A percentile compares a stretch with the other conserved stretches of the same genome.
These are phyloP conservation scores for Diadema setosum DNA, from an alignment of 35 echinoderm and acorn worm genomes.

Conservation along the genomic window DNA sequence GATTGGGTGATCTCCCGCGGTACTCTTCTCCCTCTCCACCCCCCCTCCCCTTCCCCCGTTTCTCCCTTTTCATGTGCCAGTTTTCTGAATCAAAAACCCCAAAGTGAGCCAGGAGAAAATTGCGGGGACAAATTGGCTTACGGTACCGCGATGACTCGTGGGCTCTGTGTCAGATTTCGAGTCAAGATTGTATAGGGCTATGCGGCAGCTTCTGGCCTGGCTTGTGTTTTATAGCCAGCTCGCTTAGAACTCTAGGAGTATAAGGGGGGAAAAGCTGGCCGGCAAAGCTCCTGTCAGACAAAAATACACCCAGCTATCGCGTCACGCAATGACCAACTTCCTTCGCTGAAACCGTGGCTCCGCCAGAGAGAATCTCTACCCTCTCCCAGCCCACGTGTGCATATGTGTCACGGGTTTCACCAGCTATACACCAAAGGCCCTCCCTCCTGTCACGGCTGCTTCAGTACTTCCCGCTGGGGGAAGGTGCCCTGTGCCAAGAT, in stretches of 20 bases:
- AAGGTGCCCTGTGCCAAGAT: too few species aligned
- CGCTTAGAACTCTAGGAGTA: too few species aligned
- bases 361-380: neutral
- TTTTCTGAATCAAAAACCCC: too few species aligned
- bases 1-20: neutral
- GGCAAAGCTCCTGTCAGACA: neutral
- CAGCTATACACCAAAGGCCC: neutral
- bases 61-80: too few species aligned
- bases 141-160: neutral
- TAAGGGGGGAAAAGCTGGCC: neutral
- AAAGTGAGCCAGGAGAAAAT: neutral
- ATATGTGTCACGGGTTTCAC: neutral
- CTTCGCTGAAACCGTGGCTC: neutral
- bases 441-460: too few species aligned
- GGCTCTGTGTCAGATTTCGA: neutral
- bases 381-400: neutral
- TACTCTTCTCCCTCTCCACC: neutral
- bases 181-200: neutral
- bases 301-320: neutral
- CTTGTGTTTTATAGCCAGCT: neutral
- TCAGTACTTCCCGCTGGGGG: too few species aligned
- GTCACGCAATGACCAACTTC: slow-evolving; percentile 10
- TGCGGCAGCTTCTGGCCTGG: neutral
- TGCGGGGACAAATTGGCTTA: slow-evolving; percentile 5
- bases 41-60: neutral